Evolutionary conservation across 2,797 vertebrate species (phyloP).

Genomic region (Malacoraja senta): DNA sequence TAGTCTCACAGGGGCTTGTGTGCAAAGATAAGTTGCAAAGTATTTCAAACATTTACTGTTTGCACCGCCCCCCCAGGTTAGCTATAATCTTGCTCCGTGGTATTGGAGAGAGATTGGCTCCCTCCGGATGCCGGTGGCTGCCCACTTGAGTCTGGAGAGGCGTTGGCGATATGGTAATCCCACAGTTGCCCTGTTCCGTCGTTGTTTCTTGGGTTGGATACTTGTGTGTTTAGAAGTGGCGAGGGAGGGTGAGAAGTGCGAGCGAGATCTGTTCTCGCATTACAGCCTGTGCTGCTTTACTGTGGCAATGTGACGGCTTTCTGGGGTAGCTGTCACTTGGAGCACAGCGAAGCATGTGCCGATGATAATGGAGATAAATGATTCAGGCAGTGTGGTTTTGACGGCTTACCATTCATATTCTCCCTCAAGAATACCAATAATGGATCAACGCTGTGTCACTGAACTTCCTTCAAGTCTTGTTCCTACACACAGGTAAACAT

Average conservation of each 20-base stretch:
- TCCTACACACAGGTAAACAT: constrained; percentile 60
- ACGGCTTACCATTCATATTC: constrained; percentile 74
- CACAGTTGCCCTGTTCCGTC: constrained; percentile 41
- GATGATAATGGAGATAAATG: constrained; percentile 66
- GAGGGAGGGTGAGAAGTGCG: constrained; percentile 16
- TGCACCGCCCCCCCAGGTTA: background rate
- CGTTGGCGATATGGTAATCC: constrained; percentile 49
- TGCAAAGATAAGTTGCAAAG: background rate
- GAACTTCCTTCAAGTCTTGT: constrained; percentile 53
- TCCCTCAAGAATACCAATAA: constrained; percentile 53
- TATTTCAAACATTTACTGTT: constrained; percentile 17
- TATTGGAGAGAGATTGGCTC: constrained; percentile 48
- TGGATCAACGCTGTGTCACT: constrained; percentile 57
- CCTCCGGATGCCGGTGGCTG: constrained; percentile 34
- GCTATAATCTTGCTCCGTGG: constrained; percentile 44
- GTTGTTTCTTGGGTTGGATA: constrained; percentile 37
- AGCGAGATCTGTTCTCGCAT: constrained; percentile 40
- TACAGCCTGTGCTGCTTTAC: background rate
- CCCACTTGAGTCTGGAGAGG: constrained; percentile 14
- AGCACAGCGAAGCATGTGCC: constrained; percentile 48
- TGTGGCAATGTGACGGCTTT: background rate
- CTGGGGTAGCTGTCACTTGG: constrained; percentile 39
- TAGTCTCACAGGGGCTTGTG: background rate
- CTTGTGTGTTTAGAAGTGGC: constrained; percentile 40
- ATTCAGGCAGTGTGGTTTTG: constrained; percentile 72